A percentile compares a stretch with the other conserved stretches of the same genome.
These are phyloP conservation scores for Zaprionus kolodkinae DNA, from an alignment of 1,140 invertebrate genomes.

Conservation along the genomic window DNA sequence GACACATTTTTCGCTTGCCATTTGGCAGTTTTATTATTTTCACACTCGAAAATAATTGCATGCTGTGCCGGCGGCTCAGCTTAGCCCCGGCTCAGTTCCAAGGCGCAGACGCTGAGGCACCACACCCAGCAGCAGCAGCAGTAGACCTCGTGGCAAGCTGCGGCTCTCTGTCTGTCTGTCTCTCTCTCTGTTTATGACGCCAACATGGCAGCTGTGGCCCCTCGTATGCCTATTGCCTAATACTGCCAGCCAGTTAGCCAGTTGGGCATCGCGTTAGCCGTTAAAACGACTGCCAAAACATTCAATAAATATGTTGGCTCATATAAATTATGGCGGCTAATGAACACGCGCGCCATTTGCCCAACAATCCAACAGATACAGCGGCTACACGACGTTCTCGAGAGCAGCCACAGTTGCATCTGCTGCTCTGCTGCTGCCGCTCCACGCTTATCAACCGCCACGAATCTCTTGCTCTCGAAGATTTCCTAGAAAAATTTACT, in stretches of 20 bases:
- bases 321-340: constrained; percentile 79
- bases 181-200: constrained; percentile 58
- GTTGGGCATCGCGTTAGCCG: constrained; percentile 47
- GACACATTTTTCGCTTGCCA: constrained; percentile 58
- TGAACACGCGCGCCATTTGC: constrained; percentile 66
- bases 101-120: constrained; percentile 63
- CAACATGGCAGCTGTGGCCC: constrained; percentile 64
- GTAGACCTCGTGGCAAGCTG: constrained; percentile 66
- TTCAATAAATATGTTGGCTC: constrained; percentile 81
- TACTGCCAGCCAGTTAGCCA: constrained; percentile 11
- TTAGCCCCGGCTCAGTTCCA: constrained; percentile 47
- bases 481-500: constrained; percentile 78
- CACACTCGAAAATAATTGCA: constrained; percentile 80
- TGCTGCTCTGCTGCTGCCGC: constrained; percentile 35
- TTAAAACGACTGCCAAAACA: constrained; percentile 79
- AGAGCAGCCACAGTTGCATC: constrained; percentile 68
- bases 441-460: constrained; percentile 73
- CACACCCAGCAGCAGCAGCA: constrained; percentile 55
- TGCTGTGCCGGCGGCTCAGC: constrained; percentile 57
- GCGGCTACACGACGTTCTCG: too few species aligned
- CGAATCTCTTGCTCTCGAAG: constrained; percentile 61
- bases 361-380: constrained; percentile 37
- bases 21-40: constrained; percentile 80
- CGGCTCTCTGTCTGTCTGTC: constrained; percentile 34
- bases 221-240: constrained; percentile 51